phyloP scores from a whole-genome alignment of 2,113 vertebrate genomes.

The Lophius piscatorius region DNA sequence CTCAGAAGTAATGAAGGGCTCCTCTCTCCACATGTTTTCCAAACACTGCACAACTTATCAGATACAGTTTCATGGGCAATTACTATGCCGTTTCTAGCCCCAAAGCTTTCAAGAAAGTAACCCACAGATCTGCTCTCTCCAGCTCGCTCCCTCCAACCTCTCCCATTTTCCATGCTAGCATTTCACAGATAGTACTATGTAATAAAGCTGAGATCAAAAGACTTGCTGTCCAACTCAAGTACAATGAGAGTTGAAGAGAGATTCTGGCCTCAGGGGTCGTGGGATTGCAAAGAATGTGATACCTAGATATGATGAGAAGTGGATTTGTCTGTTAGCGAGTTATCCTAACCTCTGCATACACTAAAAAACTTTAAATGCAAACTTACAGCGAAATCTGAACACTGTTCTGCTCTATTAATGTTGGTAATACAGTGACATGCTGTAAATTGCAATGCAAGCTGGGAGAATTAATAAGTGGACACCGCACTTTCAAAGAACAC shows the following conservation, averaged over 20 bases:
- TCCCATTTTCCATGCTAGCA: conserved; percentile 49
- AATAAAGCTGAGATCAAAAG: conserved; percentile 65
- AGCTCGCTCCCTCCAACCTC: conserved; percentile 14
- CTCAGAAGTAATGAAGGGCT: conserved; percentile 75
- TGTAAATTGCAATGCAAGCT: no score
- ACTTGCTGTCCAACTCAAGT: conserved; percentile 32
- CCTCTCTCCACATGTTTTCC: conserved; percentile 75
- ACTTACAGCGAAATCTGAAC: no score
- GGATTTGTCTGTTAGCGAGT: no score
- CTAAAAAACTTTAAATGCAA: no score
- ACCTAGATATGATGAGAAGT: no score
- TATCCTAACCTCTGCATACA: no score
- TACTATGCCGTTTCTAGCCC: conserved; percentile 44
- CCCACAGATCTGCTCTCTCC: conserved; percentile 24
- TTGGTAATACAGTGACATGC: no score
- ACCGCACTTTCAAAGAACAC: no score
- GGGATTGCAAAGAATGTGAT: conserved; percentile 50
- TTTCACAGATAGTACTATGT: conserved; percentile 55
- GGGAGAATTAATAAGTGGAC: no score
- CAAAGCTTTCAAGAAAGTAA: conserved; percentile 27
- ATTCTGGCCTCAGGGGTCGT: conserved; percentile 35
- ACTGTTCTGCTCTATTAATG: no score
- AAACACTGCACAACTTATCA: conserved; percentile 73
- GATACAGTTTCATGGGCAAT: conserved; percentile 74
- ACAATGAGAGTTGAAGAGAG: conserved; percentile 36